Percentiles rank a stretch among this genome's conserved stretches.
phyloP scores from a whole-genome alignment of 2,797 vertebrate genomes.

The Crax fasciolata region DNA sequence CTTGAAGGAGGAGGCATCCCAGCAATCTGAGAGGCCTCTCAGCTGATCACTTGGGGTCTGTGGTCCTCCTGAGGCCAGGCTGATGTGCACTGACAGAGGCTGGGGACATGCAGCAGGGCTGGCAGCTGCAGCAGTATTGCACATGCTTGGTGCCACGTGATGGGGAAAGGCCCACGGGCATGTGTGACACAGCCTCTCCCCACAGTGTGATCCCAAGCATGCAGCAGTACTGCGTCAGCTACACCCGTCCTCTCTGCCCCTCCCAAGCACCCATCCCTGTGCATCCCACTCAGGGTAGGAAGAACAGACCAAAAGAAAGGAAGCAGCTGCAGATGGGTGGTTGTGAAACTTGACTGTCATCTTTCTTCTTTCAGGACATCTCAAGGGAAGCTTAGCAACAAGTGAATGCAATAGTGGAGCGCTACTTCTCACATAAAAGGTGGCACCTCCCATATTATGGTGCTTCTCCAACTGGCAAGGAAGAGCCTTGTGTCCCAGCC shows the following conservation, averaged over 20 bases:
- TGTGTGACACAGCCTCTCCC: not conserved
- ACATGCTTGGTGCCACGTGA: not conserved
- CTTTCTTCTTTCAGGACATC: not conserved
- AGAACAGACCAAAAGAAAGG: not conserved
- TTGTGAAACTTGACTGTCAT: not conserved
- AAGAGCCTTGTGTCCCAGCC: not conserved
- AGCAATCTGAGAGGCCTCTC: not conserved
- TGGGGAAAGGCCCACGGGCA: not conserved
- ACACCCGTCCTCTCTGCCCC: not conserved
- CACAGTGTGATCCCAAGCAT: not conserved
- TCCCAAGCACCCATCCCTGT: not conserved
- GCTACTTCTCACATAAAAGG: not conserved
- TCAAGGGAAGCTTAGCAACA: not conserved
- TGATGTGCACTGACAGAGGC: not conserved
- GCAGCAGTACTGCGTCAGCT: not conserved
- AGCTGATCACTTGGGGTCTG: not conserved
- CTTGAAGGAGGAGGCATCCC: not conserved
- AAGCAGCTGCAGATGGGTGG: not conserved
- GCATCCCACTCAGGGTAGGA: not conserved
- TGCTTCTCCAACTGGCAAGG: not conserved
- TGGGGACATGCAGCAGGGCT: not conserved
- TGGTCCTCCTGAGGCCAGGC: fast-evolving
- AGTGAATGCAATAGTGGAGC: fast-evolving
- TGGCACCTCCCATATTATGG: fast-evolving
- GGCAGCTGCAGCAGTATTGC: not conserved